Conservation (phyloP, 2,797 vertebrate species). For the Eospalax fontanierii region DNA sequence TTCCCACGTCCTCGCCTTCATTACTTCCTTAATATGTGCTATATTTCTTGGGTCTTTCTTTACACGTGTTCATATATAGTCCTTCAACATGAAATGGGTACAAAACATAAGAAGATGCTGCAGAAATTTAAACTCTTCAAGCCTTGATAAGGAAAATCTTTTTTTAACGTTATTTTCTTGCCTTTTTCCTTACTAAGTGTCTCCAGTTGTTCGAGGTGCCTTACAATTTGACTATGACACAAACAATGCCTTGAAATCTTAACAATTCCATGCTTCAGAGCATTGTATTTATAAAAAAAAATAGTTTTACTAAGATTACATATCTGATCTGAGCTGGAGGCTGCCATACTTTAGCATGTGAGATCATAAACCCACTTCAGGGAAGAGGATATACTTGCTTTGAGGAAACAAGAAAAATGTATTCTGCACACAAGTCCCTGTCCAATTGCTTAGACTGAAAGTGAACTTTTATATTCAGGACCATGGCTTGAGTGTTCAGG, state of each 20-base stretch:
- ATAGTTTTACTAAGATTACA: neutral
- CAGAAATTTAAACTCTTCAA: neutral
- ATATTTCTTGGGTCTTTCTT: neutral
- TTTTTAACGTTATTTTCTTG: neutral
- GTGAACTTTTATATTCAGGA: neutral
- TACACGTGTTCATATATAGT: neutral
- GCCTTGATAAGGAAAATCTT: neutral
- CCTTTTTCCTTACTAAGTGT: neutral
- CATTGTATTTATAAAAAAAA: neutral
- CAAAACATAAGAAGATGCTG: neutral
- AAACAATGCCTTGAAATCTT: neutral
- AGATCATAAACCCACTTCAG: neutral
- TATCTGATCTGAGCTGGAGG: neutral
- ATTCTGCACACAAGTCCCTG: neutral
- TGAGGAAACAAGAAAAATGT: neutral
- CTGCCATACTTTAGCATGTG: neutral
- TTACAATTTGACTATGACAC: neutral
- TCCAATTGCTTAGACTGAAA: neutral
- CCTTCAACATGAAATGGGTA: neutral
- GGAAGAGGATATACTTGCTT: neutral
- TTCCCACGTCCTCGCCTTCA: neutral
- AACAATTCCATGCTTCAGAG: neutral
- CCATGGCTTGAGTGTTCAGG: neutral
- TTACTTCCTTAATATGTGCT: neutral
- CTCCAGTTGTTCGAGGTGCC: slow-evolving; percentile 7